Evolutionary conservation across 2,888 invertebrate genomes (phyloP).

Genomic region (Agriopis leucophaearia): DNA sequence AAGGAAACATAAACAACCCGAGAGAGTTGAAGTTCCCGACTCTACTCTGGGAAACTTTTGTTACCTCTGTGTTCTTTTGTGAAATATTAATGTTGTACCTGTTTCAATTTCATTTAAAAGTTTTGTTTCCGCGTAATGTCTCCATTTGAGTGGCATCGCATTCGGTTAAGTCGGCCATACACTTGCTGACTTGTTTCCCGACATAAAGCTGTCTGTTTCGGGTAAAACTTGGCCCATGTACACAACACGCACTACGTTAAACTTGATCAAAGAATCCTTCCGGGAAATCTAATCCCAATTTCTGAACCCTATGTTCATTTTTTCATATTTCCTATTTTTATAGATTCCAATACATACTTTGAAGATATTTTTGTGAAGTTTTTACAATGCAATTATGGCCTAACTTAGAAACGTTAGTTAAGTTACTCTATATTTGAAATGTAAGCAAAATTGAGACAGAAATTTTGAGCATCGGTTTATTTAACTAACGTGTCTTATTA

Average conservation of each 20-base stretch:
- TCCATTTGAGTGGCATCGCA: constrained; percentile 15
- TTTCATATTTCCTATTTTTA: not conserved
- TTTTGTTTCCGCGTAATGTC: constrained; percentile 9
- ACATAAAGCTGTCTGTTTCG: constrained; percentile 10
- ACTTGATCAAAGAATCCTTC: constrained; percentile 7
- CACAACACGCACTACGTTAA: constrained; percentile 3
- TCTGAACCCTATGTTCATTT: not conserved
- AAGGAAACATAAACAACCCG: constrained; percentile 28
- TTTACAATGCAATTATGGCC: not conserved
- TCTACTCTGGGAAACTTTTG: constrained; percentile 21
- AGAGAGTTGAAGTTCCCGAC: constrained; percentile 22
- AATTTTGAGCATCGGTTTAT: no score
- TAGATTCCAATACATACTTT: not conserved
- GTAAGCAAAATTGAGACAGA: no score
- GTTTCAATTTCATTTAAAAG: constrained; percentile 30
- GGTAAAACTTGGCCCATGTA: not conserved
- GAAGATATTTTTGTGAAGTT: not conserved
- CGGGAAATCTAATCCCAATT: constrained; percentile 8
- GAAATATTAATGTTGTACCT: constrained; percentile 32
- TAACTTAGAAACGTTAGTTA: no score
- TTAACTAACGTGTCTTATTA: no score
- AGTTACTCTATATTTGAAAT: no score
- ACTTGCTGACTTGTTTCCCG: constrained; percentile 5
- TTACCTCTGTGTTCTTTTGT: constrained; percentile 21
- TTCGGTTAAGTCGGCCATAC: constrained; percentile 2